Evolutionary conservation across 2,113 vertebrate genomes (phyloP), one percentile per base, ranked within the genome.

Genomic region (Platysternon megacephalum): DNA sequence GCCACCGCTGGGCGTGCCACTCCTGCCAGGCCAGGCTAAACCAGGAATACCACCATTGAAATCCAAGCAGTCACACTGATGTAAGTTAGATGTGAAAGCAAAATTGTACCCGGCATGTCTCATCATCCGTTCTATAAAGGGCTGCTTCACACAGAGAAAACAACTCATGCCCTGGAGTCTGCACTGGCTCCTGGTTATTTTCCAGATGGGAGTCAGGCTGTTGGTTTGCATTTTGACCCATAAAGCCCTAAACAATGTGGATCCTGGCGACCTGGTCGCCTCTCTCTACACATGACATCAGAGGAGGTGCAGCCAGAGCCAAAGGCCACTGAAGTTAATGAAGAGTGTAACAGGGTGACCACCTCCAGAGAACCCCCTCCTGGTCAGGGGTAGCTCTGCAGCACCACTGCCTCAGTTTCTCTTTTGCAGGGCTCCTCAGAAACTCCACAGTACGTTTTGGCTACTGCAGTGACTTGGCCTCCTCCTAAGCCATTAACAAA

Each of bases 1-100:
- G 48, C 19, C 10, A 29, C 22, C 14, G 2, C 0, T 1, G 29
- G 16, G n/a, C 1, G 8, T 2, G 82, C 8, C 0, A 44, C 35
- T 52, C 8, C 61, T n/a, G 4, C 26, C 28, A 80, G 52, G 35
- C 2, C 0, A 1, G 12, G 28, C 29, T 17, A 68, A 16, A 68
- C 35, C 56, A 61, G 5, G 39, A 35, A 0, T 24, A 44, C 28
- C 28, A 8, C 24, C 76, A 46, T 14, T 32, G 84, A 14, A 82
- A 17, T 28, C 42, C 24, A 78, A 78, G 76, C 44, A 48, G 76
- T 48, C 26, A 26, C 24, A 8, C 1, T 3, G 82, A 2, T 6
- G 44, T 3, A 35, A 52, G 6, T 1, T 92, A 81, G 35, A 14
- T 61, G 39, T 84, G 88, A 3, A 13, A 44, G 7, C 32, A 0